Evolutionary conservation across 2,113 vertebrate species (phyloP), one percentile per base, ranked within the genome.

Genomic region (Aldabrachelys gigantea): DNA sequence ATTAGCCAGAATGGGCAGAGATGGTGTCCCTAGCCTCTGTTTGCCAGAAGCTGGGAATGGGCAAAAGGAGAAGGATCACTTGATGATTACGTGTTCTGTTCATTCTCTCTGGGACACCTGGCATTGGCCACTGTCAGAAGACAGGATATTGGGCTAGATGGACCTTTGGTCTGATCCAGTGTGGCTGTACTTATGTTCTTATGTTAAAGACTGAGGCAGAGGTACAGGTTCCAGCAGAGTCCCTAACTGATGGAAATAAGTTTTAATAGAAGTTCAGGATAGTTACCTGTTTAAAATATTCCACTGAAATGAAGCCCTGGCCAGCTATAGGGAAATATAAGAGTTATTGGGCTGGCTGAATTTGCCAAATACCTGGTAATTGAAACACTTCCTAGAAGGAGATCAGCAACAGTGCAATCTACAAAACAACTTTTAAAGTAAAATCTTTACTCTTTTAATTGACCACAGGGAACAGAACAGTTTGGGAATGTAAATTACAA

Each of bases 401-500:
- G 78, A 95, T 91, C 90, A 93, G 87, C 91, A 96, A 87, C 87
- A 85, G 31, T 86, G 84, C 52, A 84, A 94, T 96, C 95, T 94
- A 90, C 50, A 85, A 93, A 88, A 95, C 81, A 52, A 75, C 91
- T 96, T 96, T 90, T 93, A 80, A 91, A 94, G 72, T 24, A 78
- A 96, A 96, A 95, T 92, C 89, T 91, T 97, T 91, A 92, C 65
- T 56, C 88, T 95, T 88, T 85, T 95, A 96, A 95, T 95, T 97
- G 96, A 97, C 94, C 94, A 96, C 35, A 92, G 96, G 95, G 95
- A 97, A 76, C 52, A 90, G 96, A 96, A 89, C 88, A 93, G 88
- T 96, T 91, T 95, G 62, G 92, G 62, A 92, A 94, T 96, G 65
- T 93, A 96, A 97, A 95, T 94, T 96, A 93, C 91, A 96, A 92